These are phyloP conservation scores for Mustela lutreola DNA, from an alignment of 2,113 vertebrate species.

Conservation along the genomic window DNA sequence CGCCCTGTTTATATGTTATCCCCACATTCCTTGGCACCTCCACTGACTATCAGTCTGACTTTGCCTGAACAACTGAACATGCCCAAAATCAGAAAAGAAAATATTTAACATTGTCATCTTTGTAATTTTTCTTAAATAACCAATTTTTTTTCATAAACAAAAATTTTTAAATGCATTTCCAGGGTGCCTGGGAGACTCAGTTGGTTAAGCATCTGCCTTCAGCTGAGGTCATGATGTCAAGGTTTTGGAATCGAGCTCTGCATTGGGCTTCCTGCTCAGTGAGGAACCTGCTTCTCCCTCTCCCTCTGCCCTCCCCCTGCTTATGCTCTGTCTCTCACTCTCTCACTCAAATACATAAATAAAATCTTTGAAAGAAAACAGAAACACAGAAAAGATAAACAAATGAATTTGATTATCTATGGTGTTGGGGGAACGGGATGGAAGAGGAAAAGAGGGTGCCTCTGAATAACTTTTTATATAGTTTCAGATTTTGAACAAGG, in stretches of 20 bases:
- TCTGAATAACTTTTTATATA: not conserved
- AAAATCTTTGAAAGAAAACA: not conserved
- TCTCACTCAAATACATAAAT: not conserved
- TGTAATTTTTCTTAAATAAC: not conserved
- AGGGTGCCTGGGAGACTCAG: not conserved
- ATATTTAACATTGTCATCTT: not conserved
- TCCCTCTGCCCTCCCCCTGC: not conserved
- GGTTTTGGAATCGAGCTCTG: too few species aligned
- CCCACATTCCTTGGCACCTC: not conserved
- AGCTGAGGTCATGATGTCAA: not conserved
- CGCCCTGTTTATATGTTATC: not conserved
- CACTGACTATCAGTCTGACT: not conserved
- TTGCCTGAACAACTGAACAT: not conserved
- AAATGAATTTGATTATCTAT: not conserved
- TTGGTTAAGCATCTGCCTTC: not conserved
- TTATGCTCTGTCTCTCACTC: not conserved
- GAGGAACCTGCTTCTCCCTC: not conserved
- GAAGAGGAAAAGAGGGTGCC: not conserved
- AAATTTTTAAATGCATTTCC: not conserved
- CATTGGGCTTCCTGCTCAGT: not conserved
- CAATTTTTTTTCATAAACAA: not conserved
- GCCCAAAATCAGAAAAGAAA: not conserved
- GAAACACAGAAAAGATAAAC: not conserved
- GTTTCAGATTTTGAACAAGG: slow-evolving; percentile 35
- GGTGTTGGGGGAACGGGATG: not conserved